Evolutionary conservation across 2,113 vertebrate species (phyloP).

Genomic region (Burhinus bistriatus): DNA sequence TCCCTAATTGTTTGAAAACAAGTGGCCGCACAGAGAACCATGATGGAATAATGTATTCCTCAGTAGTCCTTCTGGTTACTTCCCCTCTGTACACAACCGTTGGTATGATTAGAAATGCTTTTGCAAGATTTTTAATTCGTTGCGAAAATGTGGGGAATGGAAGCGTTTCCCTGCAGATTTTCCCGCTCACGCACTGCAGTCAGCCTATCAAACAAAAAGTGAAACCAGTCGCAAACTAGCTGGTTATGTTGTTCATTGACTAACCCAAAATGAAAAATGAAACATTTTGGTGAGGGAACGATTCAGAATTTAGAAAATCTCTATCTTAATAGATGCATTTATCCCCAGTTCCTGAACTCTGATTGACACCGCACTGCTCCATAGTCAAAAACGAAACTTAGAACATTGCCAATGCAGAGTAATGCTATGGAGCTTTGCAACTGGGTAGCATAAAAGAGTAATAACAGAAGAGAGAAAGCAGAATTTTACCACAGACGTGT

Average conservation of each 20-base stretch:
- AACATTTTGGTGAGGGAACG: background rate
- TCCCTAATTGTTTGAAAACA: background rate
- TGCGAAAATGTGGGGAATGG: background rate
- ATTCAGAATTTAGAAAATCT: background rate
- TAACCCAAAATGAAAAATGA: background rate
- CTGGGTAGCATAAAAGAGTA: background rate
- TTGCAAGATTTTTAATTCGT: background rate
- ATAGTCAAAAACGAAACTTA: background rate
- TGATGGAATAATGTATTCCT: background rate
- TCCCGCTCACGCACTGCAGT: background rate
- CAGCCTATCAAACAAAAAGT: background rate
- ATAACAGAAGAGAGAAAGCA: background rate
- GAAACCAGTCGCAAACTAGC: background rate
- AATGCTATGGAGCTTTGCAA: background rate
- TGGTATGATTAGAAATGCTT: background rate
- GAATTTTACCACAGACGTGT: background rate
- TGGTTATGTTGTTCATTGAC: background rate
- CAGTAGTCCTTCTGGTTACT: background rate
- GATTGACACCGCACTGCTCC: rapidly evolving
- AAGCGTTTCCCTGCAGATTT: background rate
- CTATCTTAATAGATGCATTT: background rate
- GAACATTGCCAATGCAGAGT: rapidly evolving
- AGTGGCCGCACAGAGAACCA: background rate
- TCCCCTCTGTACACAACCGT: background rate
- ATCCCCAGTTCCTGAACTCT: background rate